Percentiles rank a stretch among this genome's conserved stretches.
Conservation (phyloP, 2,888 invertebrate species). For the Octodonta nipae region DNA sequence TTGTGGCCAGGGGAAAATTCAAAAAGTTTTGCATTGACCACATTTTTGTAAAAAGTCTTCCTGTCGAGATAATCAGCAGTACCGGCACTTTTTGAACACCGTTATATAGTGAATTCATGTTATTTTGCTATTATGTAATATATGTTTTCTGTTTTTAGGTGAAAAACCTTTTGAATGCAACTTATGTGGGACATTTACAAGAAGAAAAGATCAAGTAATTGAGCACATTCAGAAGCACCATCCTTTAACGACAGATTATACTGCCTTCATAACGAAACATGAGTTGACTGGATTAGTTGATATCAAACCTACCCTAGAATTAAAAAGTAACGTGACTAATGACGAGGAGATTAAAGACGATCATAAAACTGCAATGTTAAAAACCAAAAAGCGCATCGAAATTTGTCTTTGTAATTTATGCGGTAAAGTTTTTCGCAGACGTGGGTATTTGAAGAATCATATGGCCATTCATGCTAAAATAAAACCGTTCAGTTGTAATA, state of each 20-base stretch:
- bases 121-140: too few species aligned
- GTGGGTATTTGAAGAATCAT: conserved; percentile 13
- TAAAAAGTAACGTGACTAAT: neutral
- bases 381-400: conserved; percentile 8
- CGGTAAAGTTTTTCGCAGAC: conserved; percentile 12
- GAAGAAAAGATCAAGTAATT: conserved; percentile 12
- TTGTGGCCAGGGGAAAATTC: too few species aligned
- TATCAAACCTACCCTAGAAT: neutral
- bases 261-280: conserved; percentile 8
- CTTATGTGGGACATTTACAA: conserved; percentile 10
- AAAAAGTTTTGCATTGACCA: too few species aligned
- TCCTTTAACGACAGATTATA: conserved; percentile 9
- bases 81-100: too few species aligned
- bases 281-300: conserved; percentile 1
- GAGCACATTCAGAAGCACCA: conserved; percentile 13
- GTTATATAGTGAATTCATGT: too few species aligned
- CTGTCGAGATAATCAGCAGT: too few species aligned
- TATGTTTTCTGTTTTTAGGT: conserved; percentile 5
- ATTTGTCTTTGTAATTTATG: conserved; percentile 13
- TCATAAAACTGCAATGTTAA: neutral
- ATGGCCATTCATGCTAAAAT: conserved; percentile 14
- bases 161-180: conserved; percentile 13
- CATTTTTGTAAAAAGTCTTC: too few species aligned
- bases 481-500: conserved; percentile 11
- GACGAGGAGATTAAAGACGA: neutral